Evolutionary conservation across 1,140 invertebrate genomes (phyloP).

Genomic region (Temnothorax longispinosus): DNA sequence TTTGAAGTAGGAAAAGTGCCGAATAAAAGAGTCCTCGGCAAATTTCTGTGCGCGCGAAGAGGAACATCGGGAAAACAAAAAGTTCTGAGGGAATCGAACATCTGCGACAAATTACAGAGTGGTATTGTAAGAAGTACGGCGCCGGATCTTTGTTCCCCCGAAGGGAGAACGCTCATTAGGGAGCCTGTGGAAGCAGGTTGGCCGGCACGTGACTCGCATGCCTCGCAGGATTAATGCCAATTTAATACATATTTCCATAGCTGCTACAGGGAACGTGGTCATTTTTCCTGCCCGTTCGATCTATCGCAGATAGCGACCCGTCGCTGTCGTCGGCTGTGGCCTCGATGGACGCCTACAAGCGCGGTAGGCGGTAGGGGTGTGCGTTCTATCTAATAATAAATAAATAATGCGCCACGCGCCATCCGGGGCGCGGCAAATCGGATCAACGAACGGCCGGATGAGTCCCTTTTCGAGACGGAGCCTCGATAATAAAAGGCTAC

Average conservation of each 20-base stretch:
- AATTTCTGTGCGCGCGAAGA: neutral
- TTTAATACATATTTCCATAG: conserved; percentile 29
- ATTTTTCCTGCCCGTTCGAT: conserved; percentile 8
- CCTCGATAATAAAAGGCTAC: conserved; percentile 49
- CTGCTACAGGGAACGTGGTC: neutral
- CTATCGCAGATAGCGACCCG: neutral
- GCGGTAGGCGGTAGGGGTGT: neutral
- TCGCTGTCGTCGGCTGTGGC: neutral
- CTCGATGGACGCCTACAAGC: conserved; percentile 1
- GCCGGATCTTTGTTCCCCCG: neutral
- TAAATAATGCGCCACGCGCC: conserved; percentile 62
- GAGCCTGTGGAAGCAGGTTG: neutral
- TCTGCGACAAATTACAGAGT: conserved; percentile 32
- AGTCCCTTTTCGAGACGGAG: conserved; percentile 52
- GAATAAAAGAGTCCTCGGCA: neutral
- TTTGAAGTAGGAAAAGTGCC: neutral
- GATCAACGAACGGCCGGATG: conserved; percentile 58
- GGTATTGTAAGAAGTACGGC: neutral
- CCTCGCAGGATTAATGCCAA: conserved; percentile 16
- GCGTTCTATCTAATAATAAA: conserved; percentile 60
- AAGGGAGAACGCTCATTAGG: conserved; percentile 15
- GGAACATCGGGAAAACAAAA: neutral
- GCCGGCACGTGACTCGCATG: conserved; percentile 27
- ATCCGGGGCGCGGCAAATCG: conserved; percentile 52
- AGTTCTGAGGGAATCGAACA: neutral